phyloP scores from a whole-genome alignment of 2,888 invertebrate species.

The Eupithecia subfuscata region DNA sequence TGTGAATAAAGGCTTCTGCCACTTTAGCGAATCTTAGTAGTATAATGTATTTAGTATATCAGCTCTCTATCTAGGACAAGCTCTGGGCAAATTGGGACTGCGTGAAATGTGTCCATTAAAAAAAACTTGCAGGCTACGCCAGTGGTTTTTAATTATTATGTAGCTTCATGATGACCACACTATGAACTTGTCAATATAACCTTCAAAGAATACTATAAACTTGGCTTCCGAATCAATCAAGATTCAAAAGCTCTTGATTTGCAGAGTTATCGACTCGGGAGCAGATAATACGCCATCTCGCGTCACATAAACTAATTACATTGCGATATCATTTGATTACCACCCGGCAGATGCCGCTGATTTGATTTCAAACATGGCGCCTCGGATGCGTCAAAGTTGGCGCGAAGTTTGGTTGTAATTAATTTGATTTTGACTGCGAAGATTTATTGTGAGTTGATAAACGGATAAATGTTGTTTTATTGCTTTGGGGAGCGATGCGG shows the following conservation, averaged over 20 bases:
- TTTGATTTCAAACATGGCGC: conserved; percentile 65
- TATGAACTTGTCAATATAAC: background rate
- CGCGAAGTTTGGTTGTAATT: conserved; percentile 69
- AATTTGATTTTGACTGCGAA: conserved; percentile 72
- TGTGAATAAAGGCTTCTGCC: too few relatives aligned
- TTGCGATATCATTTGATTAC: conserved; percentile 79
- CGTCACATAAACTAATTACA: conserved; percentile 73
- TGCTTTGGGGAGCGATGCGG: conserved; percentile 43
- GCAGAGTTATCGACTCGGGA: conserved; percentile 43
- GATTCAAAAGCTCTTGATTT: conserved; percentile 27
- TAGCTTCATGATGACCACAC: background rate
- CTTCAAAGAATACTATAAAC: background rate
- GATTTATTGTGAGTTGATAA: conserved; percentile 72
- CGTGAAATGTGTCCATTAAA: too few relatives aligned
- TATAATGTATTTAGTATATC: too few relatives aligned
- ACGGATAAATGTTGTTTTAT: conserved; percentile 61
- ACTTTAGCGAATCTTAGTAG: too few relatives aligned
- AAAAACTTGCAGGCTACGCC: background rate
- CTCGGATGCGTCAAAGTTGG: conserved; percentile 53
- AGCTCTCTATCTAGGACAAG: too few relatives aligned
- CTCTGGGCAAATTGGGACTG: too few relatives aligned
- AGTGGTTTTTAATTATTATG: background rate
- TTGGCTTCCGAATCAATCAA: conserved; percentile 12
- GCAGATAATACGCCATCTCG: conserved; percentile 61
- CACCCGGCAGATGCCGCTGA: conserved; percentile 72